phyloP scores from a whole-genome alignment of 2,113 vertebrate species.

The Rhinolophus sinicus region DNA sequence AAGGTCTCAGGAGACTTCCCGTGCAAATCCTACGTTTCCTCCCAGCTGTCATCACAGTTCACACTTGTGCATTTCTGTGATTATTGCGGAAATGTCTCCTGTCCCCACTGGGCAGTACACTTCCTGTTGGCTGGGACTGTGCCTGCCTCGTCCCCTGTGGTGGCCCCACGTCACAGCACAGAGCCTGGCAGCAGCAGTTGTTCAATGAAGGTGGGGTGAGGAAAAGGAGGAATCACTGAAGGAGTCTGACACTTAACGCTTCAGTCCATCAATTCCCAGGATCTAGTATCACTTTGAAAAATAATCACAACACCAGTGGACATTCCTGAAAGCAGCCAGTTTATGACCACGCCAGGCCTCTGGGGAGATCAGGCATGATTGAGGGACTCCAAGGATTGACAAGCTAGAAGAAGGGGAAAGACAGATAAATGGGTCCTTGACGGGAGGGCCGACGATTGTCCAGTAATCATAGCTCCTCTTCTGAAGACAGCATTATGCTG shows the following conservation, averaged over 20 bases:
- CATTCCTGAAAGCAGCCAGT: not conserved
- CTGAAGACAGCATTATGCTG: no score
- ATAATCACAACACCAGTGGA: not conserved
- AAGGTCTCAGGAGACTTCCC: not conserved
- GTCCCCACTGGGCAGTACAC: not conserved
- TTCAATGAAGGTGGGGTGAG: not conserved
- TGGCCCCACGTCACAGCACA: not conserved
- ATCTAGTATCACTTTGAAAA: not conserved
- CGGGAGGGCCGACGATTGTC: not conserved
- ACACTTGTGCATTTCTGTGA: not conserved
- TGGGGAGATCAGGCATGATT: rapidly evolving
- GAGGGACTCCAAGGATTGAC: not conserved
- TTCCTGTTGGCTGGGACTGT: not conserved
- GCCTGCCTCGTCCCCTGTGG: rapidly evolving
- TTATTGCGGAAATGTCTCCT: not conserved
- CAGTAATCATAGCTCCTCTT: rapidly evolving
- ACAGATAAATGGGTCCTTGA: not conserved
- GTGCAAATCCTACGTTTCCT: not conserved
- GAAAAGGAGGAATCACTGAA: not conserved
- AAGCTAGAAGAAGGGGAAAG: no score
- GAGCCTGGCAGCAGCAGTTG: not conserved
- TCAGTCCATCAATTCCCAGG: not conserved
- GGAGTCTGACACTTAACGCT: not conserved
- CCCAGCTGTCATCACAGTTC: not conserved
- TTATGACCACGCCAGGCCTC: rapidly evolving